phyloP scores from a whole-genome alignment of 1,140 invertebrate genomes.

The Periplaneta americana region DNA sequence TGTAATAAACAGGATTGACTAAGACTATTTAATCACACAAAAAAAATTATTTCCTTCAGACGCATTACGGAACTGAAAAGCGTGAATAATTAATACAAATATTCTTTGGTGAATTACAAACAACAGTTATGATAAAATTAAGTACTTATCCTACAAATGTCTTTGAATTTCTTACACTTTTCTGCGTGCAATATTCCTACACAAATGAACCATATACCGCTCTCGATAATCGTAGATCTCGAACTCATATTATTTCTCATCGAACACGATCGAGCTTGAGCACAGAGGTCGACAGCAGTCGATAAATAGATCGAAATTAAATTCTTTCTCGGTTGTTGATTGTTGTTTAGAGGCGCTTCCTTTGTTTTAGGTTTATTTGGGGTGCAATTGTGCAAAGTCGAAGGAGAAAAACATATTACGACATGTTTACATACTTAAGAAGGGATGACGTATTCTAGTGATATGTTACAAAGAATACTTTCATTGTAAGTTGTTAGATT shows the following conservation, averaged over 20 bases:
- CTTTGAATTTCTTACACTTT: background rate
- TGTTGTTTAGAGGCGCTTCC: background rate
- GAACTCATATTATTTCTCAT: too few species aligned
- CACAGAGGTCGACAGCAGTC: too few species aligned
- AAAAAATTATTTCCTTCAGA: too few species aligned
- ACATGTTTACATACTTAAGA: background rate
- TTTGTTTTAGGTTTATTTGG: background rate
- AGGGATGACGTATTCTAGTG: background rate
- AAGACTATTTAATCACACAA: background rate
- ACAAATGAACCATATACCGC: background rate
- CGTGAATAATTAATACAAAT: background rate
- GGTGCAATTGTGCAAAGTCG: background rate
- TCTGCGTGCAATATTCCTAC: background rate
- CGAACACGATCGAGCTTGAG: too few species aligned
- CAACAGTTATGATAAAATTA: background rate
- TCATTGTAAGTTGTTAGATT: background rate
- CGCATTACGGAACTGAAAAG: background rate
- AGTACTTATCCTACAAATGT: background rate
- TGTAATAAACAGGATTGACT: background rate
- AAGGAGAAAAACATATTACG: background rate
- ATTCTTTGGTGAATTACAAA: background rate
- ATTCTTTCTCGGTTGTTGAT: too few species aligned
- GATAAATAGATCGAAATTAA: too few species aligned
- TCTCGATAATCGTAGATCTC: background rate
- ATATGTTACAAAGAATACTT: background rate